A percentile compares a stretch with the other conserved stretches of the same genome.
Evolutionary conservation across 1,140 invertebrate genomes (phyloP).

Genomic region (Rhynchophorus ferrugineus): DNA sequence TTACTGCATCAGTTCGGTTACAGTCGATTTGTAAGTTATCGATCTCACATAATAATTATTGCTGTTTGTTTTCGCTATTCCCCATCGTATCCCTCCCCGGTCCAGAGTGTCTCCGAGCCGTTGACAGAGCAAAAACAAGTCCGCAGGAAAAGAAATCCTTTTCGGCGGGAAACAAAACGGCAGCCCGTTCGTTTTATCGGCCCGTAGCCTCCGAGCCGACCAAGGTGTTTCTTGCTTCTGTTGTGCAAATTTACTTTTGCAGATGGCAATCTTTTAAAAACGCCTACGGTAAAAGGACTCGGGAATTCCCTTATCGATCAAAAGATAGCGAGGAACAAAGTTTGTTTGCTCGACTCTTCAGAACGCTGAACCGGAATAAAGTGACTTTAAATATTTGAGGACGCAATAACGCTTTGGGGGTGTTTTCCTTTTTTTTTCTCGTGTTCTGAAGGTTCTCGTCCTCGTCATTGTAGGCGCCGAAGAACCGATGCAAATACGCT

Average conservation of each 20-base stretch:
- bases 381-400: slow-evolving; percentile 25
- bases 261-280: slow-evolving; percentile 24
- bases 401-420: slow-evolving; percentile 14
- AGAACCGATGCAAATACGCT: no score
- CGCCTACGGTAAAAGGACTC: slow-evolving; percentile 13
- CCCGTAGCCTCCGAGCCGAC: not conserved
- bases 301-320: slow-evolving; percentile 20
- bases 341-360: slow-evolving; percentile 22
- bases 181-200: not conserved
- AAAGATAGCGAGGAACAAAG: slow-evolving; percentile 24
- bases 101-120: no score
- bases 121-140: no score
- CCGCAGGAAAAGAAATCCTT: no score
- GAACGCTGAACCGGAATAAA: slow-evolving; percentile 21
- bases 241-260: slow-evolving; percentile 23
- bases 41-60: no score
- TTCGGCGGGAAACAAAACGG: no score
- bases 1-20: no score
- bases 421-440: slow-evolving; percentile 4
- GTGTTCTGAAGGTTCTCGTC: not conserved
- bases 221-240: slow-evolving; percentile 20
- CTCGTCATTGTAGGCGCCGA: no score
- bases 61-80: no score
- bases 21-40: no score
- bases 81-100: no score